Base-by-base conservation (phyloP, 1,140 invertebrate species). In the Pachyrhynchus sulphureomaculatus region DNA sequence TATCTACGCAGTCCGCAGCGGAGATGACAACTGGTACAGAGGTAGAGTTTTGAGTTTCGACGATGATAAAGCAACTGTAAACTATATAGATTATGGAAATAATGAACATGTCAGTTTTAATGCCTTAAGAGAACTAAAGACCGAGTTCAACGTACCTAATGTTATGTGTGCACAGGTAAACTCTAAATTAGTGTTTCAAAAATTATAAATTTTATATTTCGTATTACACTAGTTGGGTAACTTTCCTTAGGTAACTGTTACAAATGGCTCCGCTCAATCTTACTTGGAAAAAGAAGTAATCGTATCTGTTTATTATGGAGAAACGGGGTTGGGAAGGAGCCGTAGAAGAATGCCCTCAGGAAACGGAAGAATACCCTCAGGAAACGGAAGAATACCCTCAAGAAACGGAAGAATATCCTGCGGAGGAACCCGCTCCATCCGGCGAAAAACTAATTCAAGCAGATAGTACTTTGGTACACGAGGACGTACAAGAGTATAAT, bases 1-100 rank as follows among this genome's bases (percentile, higher is more conserved):
- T 8, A 36, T 89, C 0, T 90, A 87, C 70, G 86, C 80, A 0
- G 85, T 81, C 0, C 78, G 81, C 34, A 83, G 83, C 9, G 39
- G 52, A 0, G 86, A 89, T 69, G 79, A 75, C 2, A 86, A 86
- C 67, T 90, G 84, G 86, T 93, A 85, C 68, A 78, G 86, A 49
- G 86, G 82, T 12, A 79, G 82, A 61, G 81, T 89, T 12, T 26
- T 79, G 4, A 74, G 72, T 18, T 67, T 79, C 2, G 72, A 77
- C 36, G 76, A 76, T 12, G 74, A 76, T n/a, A 70, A 78, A 12
- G 72, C 82, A 2, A 80, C 78, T 55, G 84, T 92, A 0, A 55
- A 23, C 8, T 92, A 87, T 73, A 75, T 90, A 3, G 90, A 93
- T 73, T 91, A 89, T 75, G 90, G 90, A 8, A 91, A 91, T 73